Evolutionary conservation across 2,797 vertebrate species (phyloP).

Genomic region (Peromyscus attwateri): DNA sequence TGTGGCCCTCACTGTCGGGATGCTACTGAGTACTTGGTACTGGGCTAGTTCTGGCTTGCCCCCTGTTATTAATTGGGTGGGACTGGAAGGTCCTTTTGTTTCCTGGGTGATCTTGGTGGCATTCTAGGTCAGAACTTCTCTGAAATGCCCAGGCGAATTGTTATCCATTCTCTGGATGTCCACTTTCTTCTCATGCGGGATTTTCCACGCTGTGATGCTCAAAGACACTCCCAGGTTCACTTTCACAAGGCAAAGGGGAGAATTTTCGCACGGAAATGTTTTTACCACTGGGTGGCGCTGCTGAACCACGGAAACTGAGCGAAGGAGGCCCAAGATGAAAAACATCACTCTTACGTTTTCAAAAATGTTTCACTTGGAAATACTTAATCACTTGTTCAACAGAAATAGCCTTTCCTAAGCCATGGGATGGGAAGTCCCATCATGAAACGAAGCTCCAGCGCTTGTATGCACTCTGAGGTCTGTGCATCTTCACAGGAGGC

Average conservation of each 20-base stretch:
- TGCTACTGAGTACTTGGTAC: neutral
- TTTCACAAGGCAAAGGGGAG: accelerated
- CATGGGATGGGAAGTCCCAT: constrained; percentile 3
- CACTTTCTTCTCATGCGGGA: accelerated
- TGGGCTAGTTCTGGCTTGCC: too few relatives aligned
- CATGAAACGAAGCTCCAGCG: neutral
- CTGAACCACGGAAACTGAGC: constrained; percentile 55
- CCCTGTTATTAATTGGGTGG: too few relatives aligned
- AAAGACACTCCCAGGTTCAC: too few relatives aligned
- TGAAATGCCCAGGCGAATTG: accelerated
- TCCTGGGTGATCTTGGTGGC: too few relatives aligned
- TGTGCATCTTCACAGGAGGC: neutral
- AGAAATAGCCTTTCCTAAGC: constrained; percentile 66
- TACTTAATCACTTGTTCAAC: constrained; percentile 73
- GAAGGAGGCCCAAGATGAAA: neutral
- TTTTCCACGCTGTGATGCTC: neutral
- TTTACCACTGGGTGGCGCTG: constrained; percentile 86
- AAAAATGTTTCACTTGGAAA: constrained; percentile 75
- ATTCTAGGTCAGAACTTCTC: neutral
- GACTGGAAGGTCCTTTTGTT: neutral
- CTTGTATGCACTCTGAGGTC: neutral
- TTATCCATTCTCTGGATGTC: neutral
- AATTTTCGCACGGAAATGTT: neutral
- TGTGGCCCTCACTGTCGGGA: accelerated
- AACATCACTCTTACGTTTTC: constrained; percentile 51